phyloP scores from a whole-genome alignment of 2,888 invertebrate genomes.

The Phragmatobia fuliginosa region DNA sequence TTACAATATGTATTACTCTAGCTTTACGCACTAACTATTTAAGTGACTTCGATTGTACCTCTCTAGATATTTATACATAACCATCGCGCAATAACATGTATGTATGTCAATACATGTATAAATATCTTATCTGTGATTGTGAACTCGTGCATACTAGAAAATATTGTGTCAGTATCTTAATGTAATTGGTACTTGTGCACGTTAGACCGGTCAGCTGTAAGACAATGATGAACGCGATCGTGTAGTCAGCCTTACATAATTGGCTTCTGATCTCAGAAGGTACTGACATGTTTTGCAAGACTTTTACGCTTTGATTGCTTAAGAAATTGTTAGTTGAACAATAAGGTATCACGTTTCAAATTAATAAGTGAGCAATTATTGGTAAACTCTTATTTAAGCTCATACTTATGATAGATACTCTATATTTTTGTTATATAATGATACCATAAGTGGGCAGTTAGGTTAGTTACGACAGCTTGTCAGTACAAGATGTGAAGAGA shows the following conservation, averaged over 20 bases:
- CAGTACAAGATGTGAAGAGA: background rate
- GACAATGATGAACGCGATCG: conserved; percentile 60
- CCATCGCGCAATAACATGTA: conserved; percentile 28
- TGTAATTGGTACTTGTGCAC: conserved; percentile 50
- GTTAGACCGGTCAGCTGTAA: conserved; percentile 57
- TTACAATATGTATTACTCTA: background rate
- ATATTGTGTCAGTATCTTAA: conserved; percentile 43
- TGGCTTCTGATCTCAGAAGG: conserved; percentile 47
- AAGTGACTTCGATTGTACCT: conserved; percentile 4
- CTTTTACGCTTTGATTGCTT: conserved; percentile 46
- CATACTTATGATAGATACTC: background rate
- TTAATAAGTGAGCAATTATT: conserved; percentile 23
- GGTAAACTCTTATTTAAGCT: conserved; percentile 7
- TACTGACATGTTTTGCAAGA: conserved; percentile 53
- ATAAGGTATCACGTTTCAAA: conserved; percentile 33
- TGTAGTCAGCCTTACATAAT: conserved; percentile 63
- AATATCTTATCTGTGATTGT: conserved; percentile 21
- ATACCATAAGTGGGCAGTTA: conserved; percentile 1
- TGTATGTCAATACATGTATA: conserved; percentile 31
- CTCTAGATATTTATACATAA: conserved; percentile 13
- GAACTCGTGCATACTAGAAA: conserved; percentile 29
- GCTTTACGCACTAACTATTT: conserved; percentile 3
- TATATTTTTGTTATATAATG: conserved; percentile 5
- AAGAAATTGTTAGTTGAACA: conserved; percentile 34
- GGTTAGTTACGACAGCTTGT: background rate